A percentile compares a stretch with the other conserved stretches of the same genome.
Evolutionary conservation across 1,140 invertebrate genomes (phyloP).

Genomic region (Penaeus chinensis): DNA sequence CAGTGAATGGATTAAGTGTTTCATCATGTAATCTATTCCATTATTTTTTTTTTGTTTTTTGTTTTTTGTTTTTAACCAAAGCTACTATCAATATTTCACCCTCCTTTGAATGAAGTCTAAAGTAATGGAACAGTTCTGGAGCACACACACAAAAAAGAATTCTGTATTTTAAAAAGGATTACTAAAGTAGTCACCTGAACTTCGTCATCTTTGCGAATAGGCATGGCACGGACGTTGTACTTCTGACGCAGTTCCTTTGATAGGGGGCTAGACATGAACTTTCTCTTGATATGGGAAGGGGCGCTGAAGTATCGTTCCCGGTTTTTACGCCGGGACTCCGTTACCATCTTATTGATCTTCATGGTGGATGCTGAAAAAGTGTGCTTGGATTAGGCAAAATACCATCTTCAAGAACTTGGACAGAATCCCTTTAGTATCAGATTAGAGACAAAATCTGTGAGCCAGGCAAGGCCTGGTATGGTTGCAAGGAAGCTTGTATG

Average conservation of each 20-base stretch:
- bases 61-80: no score
- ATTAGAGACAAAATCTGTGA: constrained; percentile 23
- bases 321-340: constrained; percentile 95
- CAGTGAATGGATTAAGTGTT: constrained; percentile 2
- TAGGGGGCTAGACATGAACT: constrained; percentile 97
- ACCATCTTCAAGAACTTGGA: background rate
- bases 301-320: constrained; percentile 98
- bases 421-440: background rate
- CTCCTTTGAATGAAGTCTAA: no score
- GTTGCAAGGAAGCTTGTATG: constrained; percentile 25
- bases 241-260: constrained; percentile 98
- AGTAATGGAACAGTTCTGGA: no score
- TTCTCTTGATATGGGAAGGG: constrained; percentile 95
- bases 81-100: no score
- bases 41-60: no score
- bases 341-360: constrained; percentile 96
- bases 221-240: constrained; percentile 97
- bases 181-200: constrained; percentile 81
- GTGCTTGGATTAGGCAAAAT: background rate
- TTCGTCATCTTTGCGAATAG: constrained; percentile 98
- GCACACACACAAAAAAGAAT: no score
- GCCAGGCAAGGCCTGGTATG: constrained; percentile 45
- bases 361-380: constrained; percentile 73
- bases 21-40: no score
- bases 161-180: no score